These are phyloP conservation scores for Anniella stebbinsi DNA, from an alignment of 2,797 vertebrate species.

Conservation along the genomic window DNA sequence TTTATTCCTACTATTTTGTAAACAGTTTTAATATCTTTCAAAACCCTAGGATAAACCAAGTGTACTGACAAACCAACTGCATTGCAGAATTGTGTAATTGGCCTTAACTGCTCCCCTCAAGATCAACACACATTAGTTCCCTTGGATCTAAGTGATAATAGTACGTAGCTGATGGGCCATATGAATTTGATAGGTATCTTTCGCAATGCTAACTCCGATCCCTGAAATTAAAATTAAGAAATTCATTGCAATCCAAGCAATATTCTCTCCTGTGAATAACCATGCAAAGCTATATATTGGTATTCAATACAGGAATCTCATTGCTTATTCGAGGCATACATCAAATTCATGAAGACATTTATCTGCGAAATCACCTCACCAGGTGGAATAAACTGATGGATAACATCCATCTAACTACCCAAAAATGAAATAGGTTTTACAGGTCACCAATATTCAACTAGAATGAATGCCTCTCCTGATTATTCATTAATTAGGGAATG, in stretches of 20 bases:
- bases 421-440: not conserved
- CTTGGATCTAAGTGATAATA: not conserved
- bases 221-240: slow-evolving; percentile 15
- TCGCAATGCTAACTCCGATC: not conserved
- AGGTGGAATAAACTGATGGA: slow-evolving; percentile 38
- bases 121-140: not conserved
- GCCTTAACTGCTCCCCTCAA: not conserved
- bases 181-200: not conserved
- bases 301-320: slow-evolving; percentile 30
- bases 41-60: not conserved
- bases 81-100: not conserved
- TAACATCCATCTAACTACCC: slow-evolving; percentile 14
- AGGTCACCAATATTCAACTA: not conserved
- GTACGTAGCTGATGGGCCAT: not conserved
- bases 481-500: slow-evolving; percentile 27
- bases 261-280: not conserved
- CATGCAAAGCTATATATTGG: slow-evolving; percentile 10
- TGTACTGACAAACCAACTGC: not conserved
- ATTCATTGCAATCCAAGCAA: not conserved
- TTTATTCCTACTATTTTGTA: no score
- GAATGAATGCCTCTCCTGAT: slow-evolving; percentile 10
- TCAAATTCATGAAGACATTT: slow-evolving; percentile 31
- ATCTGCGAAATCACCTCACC: slow-evolving; percentile 35
- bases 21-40: not conserved
- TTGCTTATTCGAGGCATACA: slow-evolving; percentile 29